Base-by-base conservation (phyloP, 2,888 invertebrate genomes). In the Nomada lathburiana region DNA sequence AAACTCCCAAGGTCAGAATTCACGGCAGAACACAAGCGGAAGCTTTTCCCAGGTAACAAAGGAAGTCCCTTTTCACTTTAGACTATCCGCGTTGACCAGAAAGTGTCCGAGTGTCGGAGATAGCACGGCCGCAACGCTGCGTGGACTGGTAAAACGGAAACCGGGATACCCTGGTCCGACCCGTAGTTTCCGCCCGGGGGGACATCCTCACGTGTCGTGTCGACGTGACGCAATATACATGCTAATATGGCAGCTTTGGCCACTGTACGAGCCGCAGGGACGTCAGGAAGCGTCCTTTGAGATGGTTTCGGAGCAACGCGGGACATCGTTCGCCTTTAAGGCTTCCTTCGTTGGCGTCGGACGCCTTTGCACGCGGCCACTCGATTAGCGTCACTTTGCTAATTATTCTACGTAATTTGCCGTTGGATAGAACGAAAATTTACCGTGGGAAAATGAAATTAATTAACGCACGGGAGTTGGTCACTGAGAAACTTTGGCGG, bases 171-270 rank as follows among this genome's bases (percentile, higher is more conserved):
- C 76, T 55, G 26, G 73, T 76, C 72, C 62, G 29, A 53, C 29
- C 70, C 68, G 70, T 71, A 84, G 86, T 80, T 89, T 80, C 84
- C 78, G 78, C 63, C 67, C 5, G 9, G 65, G 74, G 74, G 81
- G 79, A 83, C 80, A 80, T 86, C 75, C 69, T 81, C 84, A 36
- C 77, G 77, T 84, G 82, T 83, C 83, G 80, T 74, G 87, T 74
- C 87, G 87, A 89, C 89, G 89, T 89, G 88, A 89, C 80, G 89
- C 87, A 89, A 89, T 89, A 89, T 89, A 89, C 89, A 89, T 89
- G 89, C 89, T 89, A 89, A 89, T 89, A 89, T 83, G 84, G 79
- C 81, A 86, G 86, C 85, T 86, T 71, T 75, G 69, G 82, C 74
- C 74, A 76, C 64, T 81, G 78, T 80, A 82, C 76, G 80, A 80